Percentiles rank a stretch among this genome's conserved stretches.
Evolutionary conservation across 1,140 invertebrate species (phyloP).

Genomic region (Gonatopus flavifemur): DNA sequence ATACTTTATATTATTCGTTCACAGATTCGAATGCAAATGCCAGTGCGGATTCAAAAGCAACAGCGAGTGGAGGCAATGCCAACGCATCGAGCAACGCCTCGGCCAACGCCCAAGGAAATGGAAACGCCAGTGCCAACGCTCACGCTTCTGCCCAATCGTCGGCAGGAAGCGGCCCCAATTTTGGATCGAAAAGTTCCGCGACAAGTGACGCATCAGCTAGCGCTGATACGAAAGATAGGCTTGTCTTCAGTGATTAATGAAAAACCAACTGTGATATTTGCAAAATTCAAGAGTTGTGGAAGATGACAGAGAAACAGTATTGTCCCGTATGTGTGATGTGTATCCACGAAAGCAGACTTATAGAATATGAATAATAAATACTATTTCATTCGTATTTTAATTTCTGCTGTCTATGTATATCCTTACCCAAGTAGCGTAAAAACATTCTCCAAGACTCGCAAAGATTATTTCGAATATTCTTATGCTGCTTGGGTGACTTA

Average conservation of each 20-base stretch:
- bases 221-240: conserved; percentile 25
- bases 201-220: conserved; percentile 25
- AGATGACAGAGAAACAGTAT: background rate
- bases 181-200: conserved; percentile 29
- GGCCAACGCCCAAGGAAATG: conserved; percentile 8
- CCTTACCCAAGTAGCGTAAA: too few relatives aligned
- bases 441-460: too few relatives aligned
- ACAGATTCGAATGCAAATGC: too few relatives aligned
- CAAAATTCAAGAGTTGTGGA: background rate
- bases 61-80: too few relatives aligned
- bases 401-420: too few relatives aligned
- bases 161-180: background rate
- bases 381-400: too few relatives aligned
- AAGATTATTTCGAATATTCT: too few relatives aligned
- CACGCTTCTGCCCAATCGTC: conserved; percentile 12
- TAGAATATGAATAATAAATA: too few relatives aligned
- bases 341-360: too few relatives aligned
- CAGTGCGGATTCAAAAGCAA: background rate
- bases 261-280: conserved; percentile 1
- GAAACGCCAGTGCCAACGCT: conserved; percentile 24
- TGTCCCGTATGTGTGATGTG: too few relatives aligned
- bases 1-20: too few relatives aligned
- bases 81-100: conserved; percentile 14
- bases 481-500: too few relatives aligned
- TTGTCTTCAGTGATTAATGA: conserved; percentile 37